A percentile compares a stretch with the other conserved stretches of the same genome.
Conservation (phyloP, 2,113 vertebrate genomes). For the Drymodes brunneopygia region DNA sequence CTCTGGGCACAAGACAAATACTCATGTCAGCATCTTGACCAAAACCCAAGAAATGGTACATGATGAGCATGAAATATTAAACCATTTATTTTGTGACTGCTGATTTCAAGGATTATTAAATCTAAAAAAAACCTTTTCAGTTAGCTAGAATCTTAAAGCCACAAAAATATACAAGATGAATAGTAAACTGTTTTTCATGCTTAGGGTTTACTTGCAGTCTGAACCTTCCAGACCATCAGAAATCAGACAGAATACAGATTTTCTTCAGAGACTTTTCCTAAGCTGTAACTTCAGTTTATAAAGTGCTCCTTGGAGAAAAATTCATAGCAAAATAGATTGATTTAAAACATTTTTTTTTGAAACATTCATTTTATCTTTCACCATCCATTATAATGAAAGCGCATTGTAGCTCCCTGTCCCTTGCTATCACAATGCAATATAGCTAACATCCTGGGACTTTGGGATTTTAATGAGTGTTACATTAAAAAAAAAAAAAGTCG, state of each 20-base stretch:
- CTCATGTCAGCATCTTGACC: neutral
- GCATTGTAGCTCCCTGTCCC: fast-evolving
- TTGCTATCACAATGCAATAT: neutral
- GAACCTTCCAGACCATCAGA: neutral
- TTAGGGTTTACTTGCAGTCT: neutral
- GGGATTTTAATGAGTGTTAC: neutral
- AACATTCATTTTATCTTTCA: neutral
- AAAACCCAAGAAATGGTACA: neutral
- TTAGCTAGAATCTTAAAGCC: neutral
- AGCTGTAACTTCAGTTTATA: neutral
- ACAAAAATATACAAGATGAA: neutral
- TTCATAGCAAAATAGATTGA: neutral
- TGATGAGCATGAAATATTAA: neutral
- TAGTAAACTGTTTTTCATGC: neutral
- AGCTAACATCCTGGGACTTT: neutral
- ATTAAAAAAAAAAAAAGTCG: no score
- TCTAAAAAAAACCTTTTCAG: neutral
- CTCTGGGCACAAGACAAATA: neutral
- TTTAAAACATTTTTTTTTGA: neutral
- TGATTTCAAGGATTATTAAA: neutral
- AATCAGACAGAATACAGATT: neutral
- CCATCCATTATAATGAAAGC: neutral
- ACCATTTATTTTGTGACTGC: neutral
- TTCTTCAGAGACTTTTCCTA: neutral
- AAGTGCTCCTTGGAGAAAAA: neutral